Conservation (phyloP, 2,797 vertebrate genomes). For the Chaunax sp. region DNA sequence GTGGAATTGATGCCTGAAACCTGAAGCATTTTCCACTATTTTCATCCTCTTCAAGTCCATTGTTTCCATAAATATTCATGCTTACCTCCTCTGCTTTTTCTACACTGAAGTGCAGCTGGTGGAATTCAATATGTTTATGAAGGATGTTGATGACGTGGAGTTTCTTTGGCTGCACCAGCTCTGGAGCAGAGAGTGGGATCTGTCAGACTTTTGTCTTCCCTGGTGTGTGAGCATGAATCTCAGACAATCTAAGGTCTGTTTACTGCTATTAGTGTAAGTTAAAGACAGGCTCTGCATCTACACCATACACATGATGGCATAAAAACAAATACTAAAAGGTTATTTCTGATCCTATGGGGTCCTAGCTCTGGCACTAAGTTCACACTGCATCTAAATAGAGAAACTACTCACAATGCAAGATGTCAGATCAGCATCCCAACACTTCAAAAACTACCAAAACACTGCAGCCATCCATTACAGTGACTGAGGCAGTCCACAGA, state of each 20-base stretch:
- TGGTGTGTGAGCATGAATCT: constrained; percentile 25
- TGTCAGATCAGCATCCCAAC: constrained; percentile 55
- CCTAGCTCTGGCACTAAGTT: constrained; percentile 71
- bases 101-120: background rate
- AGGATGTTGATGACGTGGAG: background rate
- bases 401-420: no score
- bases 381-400: constrained; percentile 70
- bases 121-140: constrained; percentile 1
- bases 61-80: background rate
- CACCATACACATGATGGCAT: no score
- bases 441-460: background rate
- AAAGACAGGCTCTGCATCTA: constrained; percentile 27
- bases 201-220: constrained; percentile 75
- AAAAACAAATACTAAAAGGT: background rate
- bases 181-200: constrained; percentile 70
- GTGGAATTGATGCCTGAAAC: constrained; percentile 14
- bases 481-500: constrained; percentile 12
- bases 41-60: background rate
- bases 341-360: no score
- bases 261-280: constrained; percentile 48
- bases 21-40: constrained; percentile 11
- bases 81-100: background rate
- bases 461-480: constrained; percentile 7
- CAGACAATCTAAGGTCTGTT: constrained; percentile 48
- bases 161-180: constrained; percentile 43